A percentile compares a stretch with the other conserved stretches of the same genome.
Evolutionary conservation across 2,113 vertebrate species (phyloP).

Genomic region (Electrona antarctica): DNA sequence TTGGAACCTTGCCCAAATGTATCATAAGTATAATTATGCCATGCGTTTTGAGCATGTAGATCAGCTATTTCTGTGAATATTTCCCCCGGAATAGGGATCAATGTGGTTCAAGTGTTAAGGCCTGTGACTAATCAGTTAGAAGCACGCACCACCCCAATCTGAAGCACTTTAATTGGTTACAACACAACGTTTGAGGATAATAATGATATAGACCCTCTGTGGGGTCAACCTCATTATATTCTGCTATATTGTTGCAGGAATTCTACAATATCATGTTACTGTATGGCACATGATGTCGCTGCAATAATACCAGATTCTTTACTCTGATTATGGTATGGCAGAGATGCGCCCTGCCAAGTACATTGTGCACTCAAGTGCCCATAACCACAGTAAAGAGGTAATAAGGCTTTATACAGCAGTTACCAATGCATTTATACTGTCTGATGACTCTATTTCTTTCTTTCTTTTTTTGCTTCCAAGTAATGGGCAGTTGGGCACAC

Average conservation of each 20-base stretch:
- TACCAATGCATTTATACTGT: no score
- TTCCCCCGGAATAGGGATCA: no score
- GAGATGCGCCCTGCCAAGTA: background rate
- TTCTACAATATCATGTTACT: background rate
- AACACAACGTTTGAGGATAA: background rate
- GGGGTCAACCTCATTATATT: background rate
- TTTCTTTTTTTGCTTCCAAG: no score
- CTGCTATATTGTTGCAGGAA: background rate
- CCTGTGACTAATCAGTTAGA: background rate
- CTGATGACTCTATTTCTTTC: no score
- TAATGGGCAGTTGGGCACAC: no score
- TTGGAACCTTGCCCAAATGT: no score
- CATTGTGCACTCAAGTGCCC: background rate
- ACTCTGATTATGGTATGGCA: background rate
- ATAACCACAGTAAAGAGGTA: background rate
- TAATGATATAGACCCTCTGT: background rate
- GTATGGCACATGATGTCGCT: background rate
- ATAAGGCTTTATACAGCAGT: no score
- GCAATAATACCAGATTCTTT: background rate
- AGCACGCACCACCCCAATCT: background rate
- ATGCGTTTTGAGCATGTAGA: no score
- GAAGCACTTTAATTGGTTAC: background rate
- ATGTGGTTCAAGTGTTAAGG: no score
- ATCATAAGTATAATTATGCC: no score
- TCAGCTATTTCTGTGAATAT: no score